Percentiles rank a stretch among this genome's conserved stretches.
phyloP scores from a whole-genome alignment of 2,797 vertebrate genomes.

The Pygocentrus nattereri region DNA sequence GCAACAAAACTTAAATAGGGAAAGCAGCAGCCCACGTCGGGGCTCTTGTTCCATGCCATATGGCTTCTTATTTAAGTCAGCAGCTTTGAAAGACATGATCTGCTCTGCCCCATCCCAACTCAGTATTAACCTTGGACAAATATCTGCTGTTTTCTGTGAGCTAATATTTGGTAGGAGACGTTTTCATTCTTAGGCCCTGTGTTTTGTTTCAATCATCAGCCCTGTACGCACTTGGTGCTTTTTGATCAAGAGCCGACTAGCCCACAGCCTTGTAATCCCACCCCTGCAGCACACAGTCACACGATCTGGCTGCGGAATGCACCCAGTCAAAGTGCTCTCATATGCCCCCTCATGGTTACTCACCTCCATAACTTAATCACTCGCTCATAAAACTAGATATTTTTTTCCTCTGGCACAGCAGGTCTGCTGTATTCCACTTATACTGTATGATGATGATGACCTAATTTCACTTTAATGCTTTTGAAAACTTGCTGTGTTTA shows the following conservation, averaged over 20 bases:
- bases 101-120: slow-evolving; percentile 45
- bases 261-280: slow-evolving; percentile 47
- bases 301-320: slow-evolving; percentile 56
- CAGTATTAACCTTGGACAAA: slow-evolving; percentile 47
- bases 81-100: slow-evolving; percentile 53
- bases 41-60: slow-evolving; percentile 54
- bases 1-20: slow-evolving; percentile 49
- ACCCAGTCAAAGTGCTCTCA: slow-evolving; percentile 51
- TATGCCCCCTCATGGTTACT: slow-evolving; percentile 64
- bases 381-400: slow-evolving; percentile 35
- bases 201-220: slow-evolving; percentile 15
- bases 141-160: slow-evolving; percentile 44
- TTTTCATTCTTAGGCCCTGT: slow-evolving; percentile 56
- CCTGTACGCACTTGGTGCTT: slow-evolving; percentile 47
- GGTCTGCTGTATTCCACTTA: neutral
- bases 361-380: slow-evolving; percentile 48
- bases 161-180: slow-evolving; percentile 65
- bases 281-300: slow-evolving; percentile 54
- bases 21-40: slow-evolving; percentile 16
- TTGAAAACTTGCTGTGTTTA: neutral
- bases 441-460: neutral
- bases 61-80: slow-evolving; percentile 62
- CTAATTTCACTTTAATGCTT: neutral
- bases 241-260: slow-evolving; percentile 55
- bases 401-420: slow-evolving; percentile 36